Evolutionary conservation across 2,888 invertebrate species (phyloP).

Genomic region (Acholoe squamosa): DNA sequence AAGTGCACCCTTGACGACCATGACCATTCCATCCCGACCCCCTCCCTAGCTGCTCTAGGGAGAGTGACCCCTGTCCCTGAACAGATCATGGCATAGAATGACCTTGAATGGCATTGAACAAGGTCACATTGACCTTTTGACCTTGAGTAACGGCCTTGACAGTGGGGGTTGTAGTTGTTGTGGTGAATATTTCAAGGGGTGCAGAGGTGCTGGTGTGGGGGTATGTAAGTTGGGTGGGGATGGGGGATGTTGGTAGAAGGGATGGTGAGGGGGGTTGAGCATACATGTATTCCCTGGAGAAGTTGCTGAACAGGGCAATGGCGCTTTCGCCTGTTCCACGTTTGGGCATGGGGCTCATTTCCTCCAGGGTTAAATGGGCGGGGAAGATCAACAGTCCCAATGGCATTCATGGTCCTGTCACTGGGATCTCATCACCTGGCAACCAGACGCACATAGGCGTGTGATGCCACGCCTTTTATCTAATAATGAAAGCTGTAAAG

Average conservation of each 20-base stretch:
- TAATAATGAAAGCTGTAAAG: constrained; percentile 3
- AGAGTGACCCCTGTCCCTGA: not conserved
- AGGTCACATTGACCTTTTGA: constrained; percentile 12
- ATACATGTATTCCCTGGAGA: not conserved
- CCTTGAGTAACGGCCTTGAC: not conserved
- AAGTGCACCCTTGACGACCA: too few relatives aligned
- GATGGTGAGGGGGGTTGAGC: too few relatives aligned
- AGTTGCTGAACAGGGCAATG: not conserved
- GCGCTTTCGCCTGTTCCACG: too few relatives aligned
- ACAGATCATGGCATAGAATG: not conserved
- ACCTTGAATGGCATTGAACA: not conserved
- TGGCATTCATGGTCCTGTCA: not conserved
- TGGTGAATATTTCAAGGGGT: constrained; percentile 9
- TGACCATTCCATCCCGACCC: too few relatives aligned
- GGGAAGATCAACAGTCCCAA: not conserved
- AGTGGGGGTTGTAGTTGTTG: not conserved
- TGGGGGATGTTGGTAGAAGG: too few relatives aligned
- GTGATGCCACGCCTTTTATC: not conserved
- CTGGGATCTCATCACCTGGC: not conserved
- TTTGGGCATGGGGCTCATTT: not conserved
- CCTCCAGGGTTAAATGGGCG: not conserved
- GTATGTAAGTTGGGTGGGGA: too few relatives aligned
- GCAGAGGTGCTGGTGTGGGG: not conserved
- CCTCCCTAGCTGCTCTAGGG: not conserved
- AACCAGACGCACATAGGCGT: not conserved